Evolutionary conservation across 2,113 vertebrate genomes (phyloP).

Genomic region (Balaeniceps rex): DNA sequence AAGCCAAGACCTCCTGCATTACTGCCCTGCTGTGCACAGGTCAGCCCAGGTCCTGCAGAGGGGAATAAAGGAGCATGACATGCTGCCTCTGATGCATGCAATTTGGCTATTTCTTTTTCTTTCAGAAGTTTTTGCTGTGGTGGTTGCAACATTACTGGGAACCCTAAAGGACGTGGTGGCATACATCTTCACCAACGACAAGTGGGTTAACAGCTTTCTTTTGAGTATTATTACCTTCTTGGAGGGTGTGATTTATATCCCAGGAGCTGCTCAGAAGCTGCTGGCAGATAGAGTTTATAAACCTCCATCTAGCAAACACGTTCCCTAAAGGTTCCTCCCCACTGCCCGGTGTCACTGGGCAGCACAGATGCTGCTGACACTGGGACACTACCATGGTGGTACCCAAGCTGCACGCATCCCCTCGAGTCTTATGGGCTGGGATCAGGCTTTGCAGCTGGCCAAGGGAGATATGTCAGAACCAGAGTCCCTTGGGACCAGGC

Average conservation of each 20-base stretch:
- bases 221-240: background rate
- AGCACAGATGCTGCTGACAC: background rate
- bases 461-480: background rate
- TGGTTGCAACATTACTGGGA: slow-evolving; percentile 70
- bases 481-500: background rate
- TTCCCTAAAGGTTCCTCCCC: background rate
- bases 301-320: background rate
- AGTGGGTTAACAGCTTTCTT: slow-evolving; percentile 68
- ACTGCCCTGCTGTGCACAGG: slow-evolving; percentile 77
- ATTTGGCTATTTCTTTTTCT: background rate
- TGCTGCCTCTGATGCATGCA: background rate
- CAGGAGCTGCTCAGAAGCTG: background rate
- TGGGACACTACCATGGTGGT: background rate
- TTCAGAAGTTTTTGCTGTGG: slow-evolving; percentile 72
- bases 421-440: background rate
- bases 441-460: background rate
- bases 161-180: slow-evolving; percentile 78
- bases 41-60: slow-evolving; percentile 45
- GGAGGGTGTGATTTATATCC: background rate
- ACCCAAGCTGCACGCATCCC: background rate
- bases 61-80: background rate
- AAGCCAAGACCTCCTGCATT: slow-evolving; percentile 76
- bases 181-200: slow-evolving; percentile 83
- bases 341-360: background rate
- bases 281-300: background rate